Evolutionary conservation across 2,113 vertebrate species (phyloP).

Genomic region (Electrona antarctica): DNA sequence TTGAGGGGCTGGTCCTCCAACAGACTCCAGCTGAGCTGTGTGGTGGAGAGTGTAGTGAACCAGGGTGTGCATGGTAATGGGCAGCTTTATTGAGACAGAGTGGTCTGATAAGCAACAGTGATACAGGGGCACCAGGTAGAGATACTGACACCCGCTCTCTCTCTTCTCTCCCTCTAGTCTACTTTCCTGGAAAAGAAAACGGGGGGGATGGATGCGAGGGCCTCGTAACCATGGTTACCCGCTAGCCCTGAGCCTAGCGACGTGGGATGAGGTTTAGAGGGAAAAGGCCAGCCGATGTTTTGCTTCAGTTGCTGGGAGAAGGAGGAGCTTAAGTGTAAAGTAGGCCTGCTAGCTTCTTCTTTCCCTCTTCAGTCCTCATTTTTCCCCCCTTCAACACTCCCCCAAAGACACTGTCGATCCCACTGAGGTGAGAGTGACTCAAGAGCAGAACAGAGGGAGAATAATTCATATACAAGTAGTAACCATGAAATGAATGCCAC

Average conservation of each 20-base stretch:
- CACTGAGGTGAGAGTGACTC: slow-evolving; percentile 48
- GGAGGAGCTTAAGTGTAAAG: slow-evolving; percentile 60
- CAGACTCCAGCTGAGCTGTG: slow-evolving; percentile 46
- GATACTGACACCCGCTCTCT: slow-evolving; percentile 27
- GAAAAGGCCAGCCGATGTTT: slow-evolving; percentile 68
- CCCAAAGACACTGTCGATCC: slow-evolving; percentile 43
- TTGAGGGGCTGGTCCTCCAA: slow-evolving; percentile 23
- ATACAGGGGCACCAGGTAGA: slow-evolving; percentile 66
- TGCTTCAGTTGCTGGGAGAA: slow-evolving; percentile 52
- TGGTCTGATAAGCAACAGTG: slow-evolving; percentile 65
- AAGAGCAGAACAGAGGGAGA: slow-evolving; percentile 44
- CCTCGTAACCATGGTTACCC: slow-evolving; percentile 75
- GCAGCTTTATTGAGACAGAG: slow-evolving; percentile 70
- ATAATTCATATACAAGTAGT: slow-evolving; percentile 55
- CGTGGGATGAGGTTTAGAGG: slow-evolving; percentile 62
- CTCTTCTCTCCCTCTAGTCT: slow-evolving; percentile 32
- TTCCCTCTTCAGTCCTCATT: slow-evolving; percentile 46
- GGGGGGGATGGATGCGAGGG: slow-evolving; percentile 55
- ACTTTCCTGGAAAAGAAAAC: slow-evolving; percentile 26
- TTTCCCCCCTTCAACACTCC: slow-evolving; percentile 39
- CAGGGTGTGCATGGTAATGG: slow-evolving; percentile 48
- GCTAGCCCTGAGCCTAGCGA: slow-evolving; percentile 65
- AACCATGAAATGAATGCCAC: slow-evolving; percentile 47
- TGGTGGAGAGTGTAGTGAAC: slow-evolving; percentile 32
- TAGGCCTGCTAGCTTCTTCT: slow-evolving; percentile 48